Conservation (phyloP, 2,888 invertebrate species). For the Caenorhabditis virilis region DNA sequence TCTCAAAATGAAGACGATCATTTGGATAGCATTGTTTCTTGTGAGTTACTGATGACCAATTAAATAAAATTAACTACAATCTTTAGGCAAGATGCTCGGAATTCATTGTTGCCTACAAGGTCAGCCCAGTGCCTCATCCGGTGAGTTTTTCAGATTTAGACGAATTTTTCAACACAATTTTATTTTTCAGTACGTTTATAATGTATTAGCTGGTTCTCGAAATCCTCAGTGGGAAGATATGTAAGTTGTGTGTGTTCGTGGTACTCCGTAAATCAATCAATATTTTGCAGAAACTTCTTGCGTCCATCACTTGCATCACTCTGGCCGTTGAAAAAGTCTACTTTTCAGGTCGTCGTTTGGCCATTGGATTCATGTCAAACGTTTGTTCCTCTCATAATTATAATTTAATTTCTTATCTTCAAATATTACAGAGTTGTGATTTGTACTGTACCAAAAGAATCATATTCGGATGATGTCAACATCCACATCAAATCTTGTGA, state of each 20-base stretch:
- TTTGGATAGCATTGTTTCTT: too few relatives aligned
- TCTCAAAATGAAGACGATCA: too few relatives aligned
- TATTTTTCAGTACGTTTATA: background rate
- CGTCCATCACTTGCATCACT: background rate
- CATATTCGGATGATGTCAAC: too few relatives aligned
- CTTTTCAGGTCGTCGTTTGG: background rate
- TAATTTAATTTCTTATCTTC: too few relatives aligned
- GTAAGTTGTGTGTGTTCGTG: background rate
- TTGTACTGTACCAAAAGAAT: too few relatives aligned
- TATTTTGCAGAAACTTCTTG: background rate
- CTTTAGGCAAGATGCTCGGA: too few relatives aligned
- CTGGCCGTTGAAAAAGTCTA: background rate
- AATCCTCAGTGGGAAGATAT: background rate
- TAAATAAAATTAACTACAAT: too few relatives aligned
- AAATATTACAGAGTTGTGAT: too few relatives aligned
- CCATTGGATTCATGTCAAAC: background rate
- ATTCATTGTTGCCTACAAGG: too few relatives aligned
- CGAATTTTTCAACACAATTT: background rate
- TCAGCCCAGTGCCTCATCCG: too few relatives aligned
- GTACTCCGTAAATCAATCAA: background rate
- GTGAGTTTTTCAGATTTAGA: background rate
- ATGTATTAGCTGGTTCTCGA: background rate
- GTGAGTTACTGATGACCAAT: too few relatives aligned
- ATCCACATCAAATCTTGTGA: too few relatives aligned
- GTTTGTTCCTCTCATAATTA: background rate